Base-by-base conservation (phyloP, 1,140 invertebrate species). In the Drosophila pectinifera region DNA sequence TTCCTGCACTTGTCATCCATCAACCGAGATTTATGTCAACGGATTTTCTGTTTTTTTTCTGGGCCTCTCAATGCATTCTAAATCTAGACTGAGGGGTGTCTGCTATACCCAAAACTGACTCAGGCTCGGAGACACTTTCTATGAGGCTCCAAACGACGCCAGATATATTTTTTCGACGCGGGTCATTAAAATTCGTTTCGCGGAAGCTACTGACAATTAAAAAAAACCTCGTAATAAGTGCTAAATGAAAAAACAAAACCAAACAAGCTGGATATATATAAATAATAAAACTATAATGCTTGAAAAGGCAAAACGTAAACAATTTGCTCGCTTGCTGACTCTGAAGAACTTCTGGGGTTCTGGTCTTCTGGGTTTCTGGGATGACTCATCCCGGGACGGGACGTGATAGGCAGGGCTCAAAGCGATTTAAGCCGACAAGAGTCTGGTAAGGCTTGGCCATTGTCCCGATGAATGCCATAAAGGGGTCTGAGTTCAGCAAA, bases 181-280 rank as follows among this genome's bases (percentile, higher is more conserved):
- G 69, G 65, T 83, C 75, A 86, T 86, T 88, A 86, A 62, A 64
- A 76, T 79, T 83, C 83, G 42, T n/a, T 36, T 28, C 67, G 74
- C 83, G 83, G 83, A 67, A 88, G 79, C 57, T 76, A 36, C 49
- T 51, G 49, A 4, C 5, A 65, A 83, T 88, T 86, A 88, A 76
- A 88, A 82, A 83, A 78, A 64, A 63, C 56, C 42, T 76, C 75
- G 63, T 82, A 72, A 79, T 79, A 86, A 88, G 38, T 69, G 64
- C 62, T 48, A 48, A 75, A 53, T 59, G 36, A 22, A 42, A 54
- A 83, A 63, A 74, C 38, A 56, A 74, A 65, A 26, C 43, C 43
- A 45, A 69, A 65, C 58, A 46, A 61, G 34, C 64, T 39, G 26
- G 26, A 46, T 46, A 48, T 70, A 70, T 70, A 57, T 39, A 57